Conservation (phyloP, 2,113 vertebrate genomes). For the Colistium nudipinnis region DNA sequence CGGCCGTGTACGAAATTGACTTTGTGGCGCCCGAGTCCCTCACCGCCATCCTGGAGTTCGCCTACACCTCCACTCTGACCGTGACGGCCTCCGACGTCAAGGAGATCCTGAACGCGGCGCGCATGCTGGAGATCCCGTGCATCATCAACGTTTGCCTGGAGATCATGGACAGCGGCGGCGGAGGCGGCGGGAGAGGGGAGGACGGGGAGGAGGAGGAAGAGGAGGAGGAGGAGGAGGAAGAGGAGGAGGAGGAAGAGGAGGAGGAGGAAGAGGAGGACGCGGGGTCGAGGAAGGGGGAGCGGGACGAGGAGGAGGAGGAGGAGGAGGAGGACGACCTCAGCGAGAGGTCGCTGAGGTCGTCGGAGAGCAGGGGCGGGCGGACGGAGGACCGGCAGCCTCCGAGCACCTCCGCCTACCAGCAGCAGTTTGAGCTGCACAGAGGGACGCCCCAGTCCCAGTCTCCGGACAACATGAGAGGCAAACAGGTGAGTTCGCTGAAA, state of each 20-base stretch:
- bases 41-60: constrained; percentile 97
- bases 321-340: constrained; percentile 86
- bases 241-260: constrained; percentile 87
- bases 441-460: constrained; percentile 58
- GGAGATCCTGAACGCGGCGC: constrained; percentile 93
- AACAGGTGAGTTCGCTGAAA: constrained; percentile 60
- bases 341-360: constrained; percentile 75
- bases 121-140: constrained; percentile 96
- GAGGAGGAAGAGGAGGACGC: constrained; percentile 79
- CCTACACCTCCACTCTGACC: constrained; percentile 97
- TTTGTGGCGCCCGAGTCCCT: constrained; percentile 95
- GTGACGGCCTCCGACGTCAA: constrained; percentile 94
- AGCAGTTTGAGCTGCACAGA: constrained; percentile 79
- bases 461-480: constrained; percentile 59
- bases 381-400: constrained; percentile 60
- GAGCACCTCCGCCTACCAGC: constrained; percentile 87
- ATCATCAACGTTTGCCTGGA: constrained; percentile 96
- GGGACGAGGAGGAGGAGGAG: constrained; percentile 87
- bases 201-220: constrained; percentile 79
- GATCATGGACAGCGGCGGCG: constrained; percentile 91
- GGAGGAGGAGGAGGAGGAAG: constrained; percentile 81
- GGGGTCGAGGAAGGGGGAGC: constrained; percentile 83
- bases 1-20: constrained; percentile 92
- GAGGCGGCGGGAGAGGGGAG: constrained; percentile 77
- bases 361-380: constrained; percentile 76